phyloP scores from a whole-genome alignment of 2,888 invertebrate species.

The Leucozona laternaria region DNA sequence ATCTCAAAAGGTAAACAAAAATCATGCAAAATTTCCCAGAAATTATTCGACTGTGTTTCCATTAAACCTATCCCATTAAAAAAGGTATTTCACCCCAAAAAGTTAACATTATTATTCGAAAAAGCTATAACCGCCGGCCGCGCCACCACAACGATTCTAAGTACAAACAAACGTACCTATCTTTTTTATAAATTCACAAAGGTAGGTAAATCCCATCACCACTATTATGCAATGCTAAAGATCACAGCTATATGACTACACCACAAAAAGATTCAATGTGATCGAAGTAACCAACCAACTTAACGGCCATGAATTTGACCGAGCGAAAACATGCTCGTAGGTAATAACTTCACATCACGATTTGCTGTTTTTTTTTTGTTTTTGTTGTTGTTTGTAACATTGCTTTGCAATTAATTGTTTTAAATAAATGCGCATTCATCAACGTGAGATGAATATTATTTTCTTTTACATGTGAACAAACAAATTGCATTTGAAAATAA shows the following conservation, averaged over 20 bases:
- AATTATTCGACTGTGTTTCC: not conserved
- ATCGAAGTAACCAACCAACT: conserved; percentile 42
- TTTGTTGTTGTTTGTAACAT: conserved; percentile 28
- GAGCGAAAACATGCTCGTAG: conserved; percentile 38
- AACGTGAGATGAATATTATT: conserved; percentile 45
- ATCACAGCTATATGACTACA: conserved; percentile 33
- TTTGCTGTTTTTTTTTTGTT: conserved; percentile 6
- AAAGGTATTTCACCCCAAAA: conserved; percentile 59
- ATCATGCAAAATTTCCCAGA: conserved; percentile 15
- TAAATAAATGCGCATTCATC: conserved; percentile 56
- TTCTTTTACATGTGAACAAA: conserved; percentile 6
- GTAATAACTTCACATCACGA: conserved; percentile 60
- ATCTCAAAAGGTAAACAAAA: conserved; percentile 27
- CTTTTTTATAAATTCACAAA: conserved; percentile 20
- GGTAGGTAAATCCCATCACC: conserved; percentile 4
- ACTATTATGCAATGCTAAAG: conserved; percentile 57
- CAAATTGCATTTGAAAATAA: conserved; percentile 42
- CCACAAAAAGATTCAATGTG: conserved; percentile 31
- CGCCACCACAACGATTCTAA: conserved; percentile 10
- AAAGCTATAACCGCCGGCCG: not conserved
- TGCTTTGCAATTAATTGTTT: conserved; percentile 58
- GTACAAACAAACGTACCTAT: not conserved
- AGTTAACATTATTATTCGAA: conserved; percentile 54
- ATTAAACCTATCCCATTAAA: conserved; percentile 14
- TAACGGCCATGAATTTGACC: conserved; percentile 71